These are phyloP conservation scores for Diogma glabrata DNA, from an alignment of 2,888 invertebrate species.

Conservation along the genomic window DNA sequence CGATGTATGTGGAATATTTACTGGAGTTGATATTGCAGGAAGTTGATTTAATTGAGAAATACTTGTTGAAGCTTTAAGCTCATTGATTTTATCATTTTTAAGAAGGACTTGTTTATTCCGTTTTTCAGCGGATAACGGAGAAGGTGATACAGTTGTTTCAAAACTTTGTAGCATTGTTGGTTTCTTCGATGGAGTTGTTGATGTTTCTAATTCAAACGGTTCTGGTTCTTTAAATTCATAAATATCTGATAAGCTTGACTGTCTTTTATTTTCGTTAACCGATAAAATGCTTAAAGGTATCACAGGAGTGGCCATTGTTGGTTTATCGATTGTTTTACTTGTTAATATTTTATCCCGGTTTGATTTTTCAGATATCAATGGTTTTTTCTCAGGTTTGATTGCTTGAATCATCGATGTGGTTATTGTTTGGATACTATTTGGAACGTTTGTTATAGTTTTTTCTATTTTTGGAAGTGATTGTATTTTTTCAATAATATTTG, in stretches of 20 bases:
- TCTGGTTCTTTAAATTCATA: conserved; percentile 86
- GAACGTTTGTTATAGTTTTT: not conserved
- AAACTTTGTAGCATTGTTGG: conserved; percentile 13
- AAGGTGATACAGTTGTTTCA: not conserved
- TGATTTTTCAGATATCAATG: conserved; percentile 11
- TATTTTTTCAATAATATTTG: conserved; percentile 6
- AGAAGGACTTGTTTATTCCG: not conserved
- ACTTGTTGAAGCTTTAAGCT: not conserved
- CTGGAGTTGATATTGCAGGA: not conserved
- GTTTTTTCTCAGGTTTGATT: not conserved
- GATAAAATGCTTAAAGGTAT: not conserved
- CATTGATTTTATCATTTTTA: conserved; percentile 1
- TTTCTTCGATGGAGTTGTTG: conserved; percentile 14
- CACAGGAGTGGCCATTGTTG: conserved; percentile 19
- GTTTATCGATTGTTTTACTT: conserved; percentile 11
- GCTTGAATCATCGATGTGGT: no score
- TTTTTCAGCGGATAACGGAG: not conserved
- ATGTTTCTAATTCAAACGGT: conserved; percentile 70
- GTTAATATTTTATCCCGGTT: not conserved
- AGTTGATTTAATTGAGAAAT: not conserved
- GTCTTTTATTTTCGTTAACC: conserved; percentile 11
- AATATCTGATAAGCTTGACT: conserved; percentile 41
- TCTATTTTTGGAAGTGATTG: not conserved
- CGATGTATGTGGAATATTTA: not conserved
- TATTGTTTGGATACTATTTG: no score